phyloP scores from a whole-genome alignment of 2,888 invertebrate species.

The Synergus itoensis region DNA sequence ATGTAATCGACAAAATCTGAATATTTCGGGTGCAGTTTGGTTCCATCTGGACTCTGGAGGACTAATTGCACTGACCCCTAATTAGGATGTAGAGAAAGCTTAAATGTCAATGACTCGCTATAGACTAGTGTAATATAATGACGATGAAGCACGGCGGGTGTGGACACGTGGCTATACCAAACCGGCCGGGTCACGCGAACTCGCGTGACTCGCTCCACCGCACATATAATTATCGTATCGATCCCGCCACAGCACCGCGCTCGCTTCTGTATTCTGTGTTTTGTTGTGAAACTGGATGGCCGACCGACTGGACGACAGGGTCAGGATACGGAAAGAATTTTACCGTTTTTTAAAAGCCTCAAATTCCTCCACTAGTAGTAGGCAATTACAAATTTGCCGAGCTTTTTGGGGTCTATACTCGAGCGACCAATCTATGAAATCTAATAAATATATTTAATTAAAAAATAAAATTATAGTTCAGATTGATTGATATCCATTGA shows the following conservation, averaged over 20 bases:
- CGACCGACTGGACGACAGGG: conserved; percentile 21
- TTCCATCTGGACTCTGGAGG: neutral
- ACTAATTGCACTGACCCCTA: conserved; percentile 32
- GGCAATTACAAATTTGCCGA: neutral
- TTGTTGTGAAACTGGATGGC: conserved; percentile 10
- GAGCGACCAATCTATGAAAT: neutral
- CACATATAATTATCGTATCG: conserved; percentile 42
- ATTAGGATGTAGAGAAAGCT: conserved; percentile 41
- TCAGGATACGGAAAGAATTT: neutral
- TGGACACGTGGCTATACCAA: conserved; percentile 38
- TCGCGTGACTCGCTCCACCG: conserved; percentile 42
- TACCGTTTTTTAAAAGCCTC: conserved; percentile 20
- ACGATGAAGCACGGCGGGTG: conserved; percentile 21
- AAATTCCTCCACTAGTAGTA: neutral
- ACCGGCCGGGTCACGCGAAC: conserved; percentile 44
- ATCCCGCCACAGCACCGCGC: conserved; percentile 9
- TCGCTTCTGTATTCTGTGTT: neutral
- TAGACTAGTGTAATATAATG: conserved; percentile 6
- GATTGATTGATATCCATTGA: too few relatives aligned
- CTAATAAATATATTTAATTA: neutral
- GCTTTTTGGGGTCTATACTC: neutral
- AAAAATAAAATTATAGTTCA: too few relatives aligned
- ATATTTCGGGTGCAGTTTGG: neutral
- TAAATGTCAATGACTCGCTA: conserved; percentile 42
- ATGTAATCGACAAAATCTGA: neutral